phyloP scores from a whole-genome alignment of 1,140 invertebrate species.

The Caenorhabditis brenneri region DNA sequence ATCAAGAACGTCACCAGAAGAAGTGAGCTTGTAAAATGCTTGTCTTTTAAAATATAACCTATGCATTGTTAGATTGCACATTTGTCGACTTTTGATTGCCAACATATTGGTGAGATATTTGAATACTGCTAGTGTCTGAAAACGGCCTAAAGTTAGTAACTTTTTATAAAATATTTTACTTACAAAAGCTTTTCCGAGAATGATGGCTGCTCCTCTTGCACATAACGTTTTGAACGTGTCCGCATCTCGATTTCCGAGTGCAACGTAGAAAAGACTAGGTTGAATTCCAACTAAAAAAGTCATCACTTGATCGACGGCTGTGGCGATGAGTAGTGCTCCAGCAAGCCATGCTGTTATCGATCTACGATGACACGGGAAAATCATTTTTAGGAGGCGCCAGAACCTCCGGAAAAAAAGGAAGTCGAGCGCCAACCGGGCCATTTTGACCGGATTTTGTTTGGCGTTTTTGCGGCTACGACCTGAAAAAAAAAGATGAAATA shows the following conservation, averaged over 20 bases:
- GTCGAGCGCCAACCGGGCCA: slow-evolving; percentile 27
- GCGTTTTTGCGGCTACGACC: neutral
- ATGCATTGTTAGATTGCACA: slow-evolving; percentile 61
- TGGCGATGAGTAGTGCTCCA: neutral
- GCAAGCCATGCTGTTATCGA: slow-evolving; percentile 22
- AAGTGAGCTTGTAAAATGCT: slow-evolving; percentile 63
- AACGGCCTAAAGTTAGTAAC: no score
- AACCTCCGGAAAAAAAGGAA: slow-evolving; percentile 38
- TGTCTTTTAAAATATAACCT: slow-evolving; percentile 70
- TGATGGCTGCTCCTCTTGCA: slow-evolving; percentile 15
- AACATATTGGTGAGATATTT: slow-evolving; percentile 32
- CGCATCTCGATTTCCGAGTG: neutral
- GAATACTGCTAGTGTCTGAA: slow-evolving; percentile 22
- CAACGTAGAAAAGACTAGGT: slow-evolving; percentile 25
- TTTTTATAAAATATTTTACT: neutral
- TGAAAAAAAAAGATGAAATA: neutral
- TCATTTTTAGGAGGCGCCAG: slow-evolving; percentile 23
- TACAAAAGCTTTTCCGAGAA: slow-evolving; percentile 17
- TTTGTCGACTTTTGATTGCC: slow-evolving; percentile 11
- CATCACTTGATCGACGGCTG: slow-evolving; percentile 23
- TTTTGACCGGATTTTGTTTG: slow-evolving; percentile 18
- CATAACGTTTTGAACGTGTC: slow-evolving; percentile 25
- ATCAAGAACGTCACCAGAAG: slow-evolving; percentile 57
- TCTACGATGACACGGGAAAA: slow-evolving; percentile 5
- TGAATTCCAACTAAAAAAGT: slow-evolving; percentile 20